Evolutionary conservation across 2,113 vertebrate genomes (phyloP).

Genomic region (Etia nguti): DNA sequence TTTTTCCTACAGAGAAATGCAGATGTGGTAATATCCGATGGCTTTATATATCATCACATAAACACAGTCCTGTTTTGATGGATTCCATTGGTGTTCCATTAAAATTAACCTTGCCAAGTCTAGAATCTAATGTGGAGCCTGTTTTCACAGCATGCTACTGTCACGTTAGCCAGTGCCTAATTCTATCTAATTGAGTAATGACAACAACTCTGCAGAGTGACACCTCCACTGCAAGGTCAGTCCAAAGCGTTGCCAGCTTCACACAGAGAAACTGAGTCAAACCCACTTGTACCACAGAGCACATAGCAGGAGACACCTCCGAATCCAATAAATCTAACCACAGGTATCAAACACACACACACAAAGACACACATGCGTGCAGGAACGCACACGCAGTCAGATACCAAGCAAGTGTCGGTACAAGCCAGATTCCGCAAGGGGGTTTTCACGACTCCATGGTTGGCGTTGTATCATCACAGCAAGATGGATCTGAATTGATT

Average conservation of each 20-base stretch:
- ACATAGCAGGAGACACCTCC: slow-evolving; percentile 34
- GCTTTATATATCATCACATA: slow-evolving; percentile 29
- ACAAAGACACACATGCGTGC: background rate
- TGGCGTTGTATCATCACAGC: slow-evolving; percentile 13
- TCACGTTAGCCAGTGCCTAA: slow-evolving; percentile 56
- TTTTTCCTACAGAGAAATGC: background rate
- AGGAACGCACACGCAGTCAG: background rate
- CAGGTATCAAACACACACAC: slow-evolving; percentile 29
- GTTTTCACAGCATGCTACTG: slow-evolving; percentile 55
- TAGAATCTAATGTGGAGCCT: slow-evolving; percentile 37
- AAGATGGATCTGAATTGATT: slow-evolving; percentile 12
- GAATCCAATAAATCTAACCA: slow-evolving; percentile 64
- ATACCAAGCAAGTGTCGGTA: background rate
- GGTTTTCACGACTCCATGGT: background rate
- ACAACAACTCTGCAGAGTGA: slow-evolving; percentile 43
- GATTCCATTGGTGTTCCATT: background rate
- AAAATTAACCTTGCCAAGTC: slow-evolving; percentile 14
- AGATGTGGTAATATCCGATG: background rate
- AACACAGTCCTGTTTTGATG: slow-evolving; percentile 25
- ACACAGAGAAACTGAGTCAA: slow-evolving; percentile 53
- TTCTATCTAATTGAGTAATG: slow-evolving; percentile 71
- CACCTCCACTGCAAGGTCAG: slow-evolving; percentile 62
- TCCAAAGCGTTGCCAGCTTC: slow-evolving; percentile 42
- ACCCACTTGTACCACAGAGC: slow-evolving; percentile 25
- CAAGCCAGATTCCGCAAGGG: background rate